Percentiles rank a stretch among this genome's conserved stretches.
Evolutionary conservation across 2,113 vertebrate species (phyloP).

Genomic region (Glaucidium brasilianum): DNA sequence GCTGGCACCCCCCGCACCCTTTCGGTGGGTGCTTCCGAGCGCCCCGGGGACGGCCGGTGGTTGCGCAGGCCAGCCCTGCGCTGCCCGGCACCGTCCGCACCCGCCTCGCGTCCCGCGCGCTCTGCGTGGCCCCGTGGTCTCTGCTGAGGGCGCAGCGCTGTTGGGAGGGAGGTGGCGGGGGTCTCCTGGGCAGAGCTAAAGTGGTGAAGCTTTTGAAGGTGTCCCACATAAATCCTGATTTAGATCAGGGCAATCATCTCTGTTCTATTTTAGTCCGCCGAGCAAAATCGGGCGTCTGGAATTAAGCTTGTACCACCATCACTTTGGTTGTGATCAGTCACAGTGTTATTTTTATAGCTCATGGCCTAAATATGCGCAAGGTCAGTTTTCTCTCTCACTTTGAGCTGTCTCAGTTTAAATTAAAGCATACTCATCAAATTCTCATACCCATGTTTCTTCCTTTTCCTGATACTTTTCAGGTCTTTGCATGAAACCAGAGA

Average conservation of each 20-base stretch:
- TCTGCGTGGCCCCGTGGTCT: too few relatives aligned
- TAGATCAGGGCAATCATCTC: accelerated
- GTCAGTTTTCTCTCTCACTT: not conserved
- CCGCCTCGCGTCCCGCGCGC: not conserved
- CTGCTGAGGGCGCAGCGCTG: not conserved
- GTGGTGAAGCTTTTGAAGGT: not conserved
- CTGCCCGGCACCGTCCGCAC: accelerated
- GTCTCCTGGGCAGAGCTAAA: too few relatives aligned
- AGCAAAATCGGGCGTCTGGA: not conserved
- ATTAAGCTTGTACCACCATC: not conserved
- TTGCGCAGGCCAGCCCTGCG: not conserved
- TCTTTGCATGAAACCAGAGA: not conserved
- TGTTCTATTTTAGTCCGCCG: not conserved
- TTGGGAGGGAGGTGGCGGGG: accelerated
- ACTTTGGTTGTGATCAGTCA: not conserved
- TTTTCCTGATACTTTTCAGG: not conserved
- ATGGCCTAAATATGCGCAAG: not conserved
- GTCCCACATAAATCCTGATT: not conserved
- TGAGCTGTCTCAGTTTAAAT: not conserved
- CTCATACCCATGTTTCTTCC: accelerated
- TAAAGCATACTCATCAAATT: not conserved
- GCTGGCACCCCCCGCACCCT: accelerated
- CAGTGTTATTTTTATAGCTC: not conserved
- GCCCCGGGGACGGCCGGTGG: not conserved
- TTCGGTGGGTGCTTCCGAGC: not conserved